Base-by-base conservation (phyloP, 2,113 vertebrate species). In the Petromus typicus region DNA sequence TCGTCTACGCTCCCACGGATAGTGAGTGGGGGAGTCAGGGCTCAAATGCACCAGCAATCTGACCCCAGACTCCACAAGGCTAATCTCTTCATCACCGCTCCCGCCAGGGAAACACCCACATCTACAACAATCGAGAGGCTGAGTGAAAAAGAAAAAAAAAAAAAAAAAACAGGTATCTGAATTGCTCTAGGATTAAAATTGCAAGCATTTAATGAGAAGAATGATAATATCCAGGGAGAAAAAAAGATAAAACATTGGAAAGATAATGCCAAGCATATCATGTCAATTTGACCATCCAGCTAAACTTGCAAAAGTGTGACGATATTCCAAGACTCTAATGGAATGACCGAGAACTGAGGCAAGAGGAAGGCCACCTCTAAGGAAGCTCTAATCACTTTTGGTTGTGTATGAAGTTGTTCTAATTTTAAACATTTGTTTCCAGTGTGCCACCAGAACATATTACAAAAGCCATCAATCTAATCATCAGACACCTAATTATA, bases 401-500 rank as follows among this genome's bases (percentile, higher is more conserved):
- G 45, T n/a, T 82, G 40, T 61, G 2, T 64, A 40, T 40, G 45
- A 91, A 89, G 34, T 75, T 85, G 57, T 71, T 93, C 75, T 63
- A 80, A 59, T 30, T 94, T 76, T 80, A 86, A 96, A 93, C 89
- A 79, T 85, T 88, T 86, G 71, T 89, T 97, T 96, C 40, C 89
- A 94, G 89, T 30, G 43, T 91, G n/a, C 78, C 89, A 97, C 57
- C 69, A 89, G 86, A 95, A 89, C 32, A 81, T 63, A 90, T 85
- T 89, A 93, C 89, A 76, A 71, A 90, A 96, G 66, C 71, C 34
- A 71, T 64, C 66, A 93, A 78, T 95, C 71, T 97, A 96, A 94
- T 95, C 67, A 89, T 80, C 75, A 95, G 86, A 86, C 27, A 75
- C 32, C 56, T 93, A 95, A 97, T 93, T 90, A 96, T 84, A 95